Evolutionary conservation across 2,888 invertebrate genomes (phyloP).

Genomic region (Cephus spinipes): DNA sequence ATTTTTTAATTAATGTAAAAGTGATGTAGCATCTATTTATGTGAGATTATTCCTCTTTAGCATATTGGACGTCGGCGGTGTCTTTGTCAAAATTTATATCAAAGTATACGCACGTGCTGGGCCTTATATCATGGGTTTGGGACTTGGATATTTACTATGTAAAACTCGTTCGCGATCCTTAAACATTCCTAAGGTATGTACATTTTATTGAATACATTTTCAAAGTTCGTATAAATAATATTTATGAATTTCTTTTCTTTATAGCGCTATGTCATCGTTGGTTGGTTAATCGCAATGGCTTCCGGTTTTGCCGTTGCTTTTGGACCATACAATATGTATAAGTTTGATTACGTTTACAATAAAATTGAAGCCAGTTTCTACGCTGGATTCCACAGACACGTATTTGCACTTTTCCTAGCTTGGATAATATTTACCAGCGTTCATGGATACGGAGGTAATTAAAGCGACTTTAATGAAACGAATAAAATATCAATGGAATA

Average conservation of each 20-base stretch:
- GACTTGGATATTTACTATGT: constrained; percentile 53
- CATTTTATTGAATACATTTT: not conserved
- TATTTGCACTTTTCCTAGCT: constrained; percentile 50
- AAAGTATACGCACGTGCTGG: constrained; percentile 55
- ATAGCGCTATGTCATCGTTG: constrained; percentile 40
- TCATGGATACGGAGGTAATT: constrained; percentile 75
- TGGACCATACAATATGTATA: constrained; percentile 52
- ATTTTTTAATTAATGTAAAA: not conserved
- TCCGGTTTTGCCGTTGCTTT: constrained; percentile 41
- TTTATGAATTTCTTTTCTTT: constrained; percentile 10
- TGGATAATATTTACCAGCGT: constrained; percentile 71
- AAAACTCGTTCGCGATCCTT: constrained; percentile 34
- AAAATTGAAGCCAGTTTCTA: constrained; percentile 56
- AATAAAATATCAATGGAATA: not conserved
- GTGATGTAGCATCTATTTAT: not conserved
- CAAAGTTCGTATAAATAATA: not conserved
- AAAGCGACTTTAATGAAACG: not conserved
- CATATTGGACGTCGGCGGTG: constrained; percentile 37
- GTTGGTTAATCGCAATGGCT: constrained; percentile 46
- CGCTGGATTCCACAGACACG: constrained; percentile 56
- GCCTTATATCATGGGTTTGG: constrained; percentile 60
- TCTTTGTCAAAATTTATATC: constrained; percentile 52
- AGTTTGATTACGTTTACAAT: constrained; percentile 44
- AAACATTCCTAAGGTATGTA: constrained; percentile 25
- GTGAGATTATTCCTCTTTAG: constrained; percentile 28